Conservation (phyloP, 2,113 vertebrate species). For the Corythaeola cristata region DNA sequence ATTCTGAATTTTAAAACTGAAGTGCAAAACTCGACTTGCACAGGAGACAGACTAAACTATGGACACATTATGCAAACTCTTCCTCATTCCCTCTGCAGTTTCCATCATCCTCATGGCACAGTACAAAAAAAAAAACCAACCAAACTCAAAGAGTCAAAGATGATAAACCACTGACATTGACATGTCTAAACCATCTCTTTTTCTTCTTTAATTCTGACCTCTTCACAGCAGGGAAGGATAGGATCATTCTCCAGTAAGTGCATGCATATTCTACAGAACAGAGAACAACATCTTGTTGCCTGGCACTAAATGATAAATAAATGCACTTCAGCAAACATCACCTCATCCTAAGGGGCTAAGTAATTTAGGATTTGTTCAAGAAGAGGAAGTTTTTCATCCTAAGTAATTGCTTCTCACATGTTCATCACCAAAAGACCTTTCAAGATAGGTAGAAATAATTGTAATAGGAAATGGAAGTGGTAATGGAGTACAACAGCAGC, state of each 20-base stretch:
- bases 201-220: not conserved
- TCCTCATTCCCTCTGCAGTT: not conserved
- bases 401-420: not conserved
- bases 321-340: not conserved
- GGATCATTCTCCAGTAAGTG: not conserved
- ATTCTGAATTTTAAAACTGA: not conserved
- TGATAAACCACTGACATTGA: not conserved
- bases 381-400: not conserved
- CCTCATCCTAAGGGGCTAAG: not conserved
- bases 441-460: not conserved
- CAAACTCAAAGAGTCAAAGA: not conserved
- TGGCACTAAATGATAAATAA: not conserved
- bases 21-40: not conserved
- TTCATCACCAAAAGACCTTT: not conserved
- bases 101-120: not conserved
- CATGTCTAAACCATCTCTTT: not conserved
- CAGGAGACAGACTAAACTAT: not conserved
- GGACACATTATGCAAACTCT: not conserved
- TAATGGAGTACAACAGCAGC: not conserved
- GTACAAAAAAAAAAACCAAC: not conserved
- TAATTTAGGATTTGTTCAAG: not conserved
- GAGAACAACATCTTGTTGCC: not conserved
- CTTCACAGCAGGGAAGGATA: not conserved
- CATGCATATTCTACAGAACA: not conserved
- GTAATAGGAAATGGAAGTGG: not conserved